Conservation (phyloP, 1,140 invertebrate species). For the Colletes latitarsis region DNA sequence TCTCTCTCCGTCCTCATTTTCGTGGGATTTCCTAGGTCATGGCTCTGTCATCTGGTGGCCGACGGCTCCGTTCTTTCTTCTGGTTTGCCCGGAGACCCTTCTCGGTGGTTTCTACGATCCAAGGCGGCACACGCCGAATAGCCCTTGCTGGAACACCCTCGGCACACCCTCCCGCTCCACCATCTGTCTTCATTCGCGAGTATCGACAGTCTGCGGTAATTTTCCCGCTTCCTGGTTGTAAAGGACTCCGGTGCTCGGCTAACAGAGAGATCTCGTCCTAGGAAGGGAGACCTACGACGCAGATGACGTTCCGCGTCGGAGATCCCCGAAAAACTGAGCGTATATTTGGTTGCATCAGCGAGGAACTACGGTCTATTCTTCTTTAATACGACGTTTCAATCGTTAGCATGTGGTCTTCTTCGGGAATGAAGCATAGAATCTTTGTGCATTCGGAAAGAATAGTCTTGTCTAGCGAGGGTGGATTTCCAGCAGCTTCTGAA, state of each 20-base stretch:
- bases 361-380: no score
- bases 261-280: not conserved
- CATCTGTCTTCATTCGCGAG: conserved; percentile 58
- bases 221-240: conserved; percentile 16
- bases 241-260: not conserved
- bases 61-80: conserved; percentile 34
- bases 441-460: no score
- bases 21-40: conserved; percentile 72
- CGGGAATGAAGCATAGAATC: no score
- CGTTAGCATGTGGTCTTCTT: no score
- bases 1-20: conserved; percentile 9
- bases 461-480: no score
- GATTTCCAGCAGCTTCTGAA: no score
- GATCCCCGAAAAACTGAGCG: not conserved
- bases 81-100: conserved; percentile 32
- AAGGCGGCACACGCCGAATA: conserved; percentile 57
- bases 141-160: conserved; percentile 16
- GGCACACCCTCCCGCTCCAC: conserved; percentile 34
- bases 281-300: not conserved
- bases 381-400: no score
- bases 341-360: no score
- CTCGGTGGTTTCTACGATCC: conserved; percentile 32
- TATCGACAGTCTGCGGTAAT: conserved; percentile 34
- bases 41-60: conserved; percentile 69
- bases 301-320: not conserved